Evolutionary conservation across 2,797 vertebrate genomes (phyloP).

Genomic region (Anguilla megastoma): DNA sequence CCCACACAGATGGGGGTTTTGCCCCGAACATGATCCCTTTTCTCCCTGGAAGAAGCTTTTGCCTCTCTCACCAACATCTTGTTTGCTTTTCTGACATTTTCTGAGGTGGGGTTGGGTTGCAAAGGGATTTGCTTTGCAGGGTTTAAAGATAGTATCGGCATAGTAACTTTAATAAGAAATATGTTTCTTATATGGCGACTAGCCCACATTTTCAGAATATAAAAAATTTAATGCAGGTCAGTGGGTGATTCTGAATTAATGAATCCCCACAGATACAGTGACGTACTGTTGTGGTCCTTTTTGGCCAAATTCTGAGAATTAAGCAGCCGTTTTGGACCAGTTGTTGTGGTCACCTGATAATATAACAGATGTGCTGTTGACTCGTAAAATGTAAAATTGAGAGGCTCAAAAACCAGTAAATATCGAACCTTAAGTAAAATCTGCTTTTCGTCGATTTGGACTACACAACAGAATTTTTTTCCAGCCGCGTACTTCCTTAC

Average conservation of each 20-base stretch:
- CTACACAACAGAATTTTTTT: background rate
- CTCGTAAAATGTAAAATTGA: background rate
- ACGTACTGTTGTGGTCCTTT: background rate
- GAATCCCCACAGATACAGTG: background rate
- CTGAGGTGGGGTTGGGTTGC: background rate
- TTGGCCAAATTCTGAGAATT: background rate
- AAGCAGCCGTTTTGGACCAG: background rate
- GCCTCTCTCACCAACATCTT: conserved; percentile 8
- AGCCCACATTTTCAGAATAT: background rate
- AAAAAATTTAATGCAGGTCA: background rate
- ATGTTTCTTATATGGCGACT: background rate
- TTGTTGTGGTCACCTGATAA: background rate
- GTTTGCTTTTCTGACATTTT: background rate
- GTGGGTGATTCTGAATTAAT: background rate
- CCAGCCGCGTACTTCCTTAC: background rate
- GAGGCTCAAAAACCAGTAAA: background rate
- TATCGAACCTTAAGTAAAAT: background rate
- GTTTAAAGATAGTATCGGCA: background rate
- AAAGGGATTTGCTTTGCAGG: background rate
- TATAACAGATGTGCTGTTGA: background rate
- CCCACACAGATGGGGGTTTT: background rate
- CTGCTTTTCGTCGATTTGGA: background rate
- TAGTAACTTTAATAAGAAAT: background rate
- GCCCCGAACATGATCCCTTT: background rate
- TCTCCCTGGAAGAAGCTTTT: background rate